Evolutionary conservation across 2,113 vertebrate species (phyloP), one percentile per base, ranked within the genome.

Genomic region (Zingel zingel): DNA sequence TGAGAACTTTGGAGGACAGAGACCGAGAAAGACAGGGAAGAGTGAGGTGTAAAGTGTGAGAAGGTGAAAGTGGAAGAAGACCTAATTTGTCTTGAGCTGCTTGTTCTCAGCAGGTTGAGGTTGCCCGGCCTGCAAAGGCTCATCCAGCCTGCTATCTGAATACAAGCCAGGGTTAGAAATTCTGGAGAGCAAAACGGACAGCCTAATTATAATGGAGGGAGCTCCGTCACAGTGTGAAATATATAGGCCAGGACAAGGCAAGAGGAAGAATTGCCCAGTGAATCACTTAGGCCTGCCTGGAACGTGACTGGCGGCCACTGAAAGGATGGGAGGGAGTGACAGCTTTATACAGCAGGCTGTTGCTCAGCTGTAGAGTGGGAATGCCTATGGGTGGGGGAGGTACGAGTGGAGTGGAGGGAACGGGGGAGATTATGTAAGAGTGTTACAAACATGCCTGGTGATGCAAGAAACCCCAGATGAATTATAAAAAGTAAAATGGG

Each of bases 241-340:
- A 90, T 87, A 86, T 91, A 89, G 89, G 90, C 79, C 86, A 90
- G 81, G 78, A 91, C 76, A 54, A 90, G 76, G 89, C 86, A 89
- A 76, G 79, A 79, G 83, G 82, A 86, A 81, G 84, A 91, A 88
- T 86, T 83, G 79, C 77, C 90, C 85, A 88, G 75, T 92, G 92
- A 93, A 86, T 91, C 90, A 88, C 67, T 86, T 85, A 86, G 74
- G 70, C 72, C 87, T 74, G 90, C 86, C 71, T 76, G 82, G 82
- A 91, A 94, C 79, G 86, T 90, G 90, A 93, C 88, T 82, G 85
- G 89, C 86, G 56, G 88, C 75, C 59, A 71, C 66, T 86, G 63
- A 85, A 64, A 82, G 75, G 73, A 71, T 81, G 86, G 30, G 65
- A 57, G 74, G 72, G 67, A 75, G 62, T 54, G 76, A 67, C 79